Conservation (phyloP, 2,797 vertebrate species). For the Notamacropus eugenii region DNA sequence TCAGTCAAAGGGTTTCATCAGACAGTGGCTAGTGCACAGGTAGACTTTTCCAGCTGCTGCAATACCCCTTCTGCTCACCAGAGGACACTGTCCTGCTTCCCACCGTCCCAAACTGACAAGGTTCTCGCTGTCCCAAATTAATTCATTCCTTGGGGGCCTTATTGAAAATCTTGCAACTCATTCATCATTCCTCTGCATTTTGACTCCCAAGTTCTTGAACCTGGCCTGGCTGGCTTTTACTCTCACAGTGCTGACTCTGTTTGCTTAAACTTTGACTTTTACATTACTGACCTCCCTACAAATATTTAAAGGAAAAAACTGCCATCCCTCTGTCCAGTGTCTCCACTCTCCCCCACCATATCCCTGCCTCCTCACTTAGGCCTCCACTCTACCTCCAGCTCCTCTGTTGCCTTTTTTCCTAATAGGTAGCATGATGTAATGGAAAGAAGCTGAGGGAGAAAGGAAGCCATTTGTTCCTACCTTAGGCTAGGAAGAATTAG, state of each 20-base stretch:
- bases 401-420: background rate
- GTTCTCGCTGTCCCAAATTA: background rate
- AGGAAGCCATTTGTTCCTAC: background rate
- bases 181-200: background rate
- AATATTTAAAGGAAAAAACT: rapidly evolving
- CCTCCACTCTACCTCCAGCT: background rate
- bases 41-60: background rate
- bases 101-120: background rate
- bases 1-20: background rate
- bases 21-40: background rate
- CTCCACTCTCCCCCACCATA: background rate
- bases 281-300: background rate
- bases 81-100: background rate
- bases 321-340: background rate
- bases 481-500: slow-evolving; percentile 76
- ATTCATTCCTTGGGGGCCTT: background rate
- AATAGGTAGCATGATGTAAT: background rate
- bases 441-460: background rate
- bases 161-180: background rate
- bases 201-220: background rate
- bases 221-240: background rate
- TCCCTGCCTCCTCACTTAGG: background rate
- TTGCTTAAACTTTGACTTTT: slow-evolving; percentile 10
- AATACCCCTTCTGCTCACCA: background rate
- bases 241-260: background rate